These are phyloP conservation scores for Antheraea mylitta DNA, from an alignment of 1,140 invertebrate species.

Conservation along the genomic window DNA sequence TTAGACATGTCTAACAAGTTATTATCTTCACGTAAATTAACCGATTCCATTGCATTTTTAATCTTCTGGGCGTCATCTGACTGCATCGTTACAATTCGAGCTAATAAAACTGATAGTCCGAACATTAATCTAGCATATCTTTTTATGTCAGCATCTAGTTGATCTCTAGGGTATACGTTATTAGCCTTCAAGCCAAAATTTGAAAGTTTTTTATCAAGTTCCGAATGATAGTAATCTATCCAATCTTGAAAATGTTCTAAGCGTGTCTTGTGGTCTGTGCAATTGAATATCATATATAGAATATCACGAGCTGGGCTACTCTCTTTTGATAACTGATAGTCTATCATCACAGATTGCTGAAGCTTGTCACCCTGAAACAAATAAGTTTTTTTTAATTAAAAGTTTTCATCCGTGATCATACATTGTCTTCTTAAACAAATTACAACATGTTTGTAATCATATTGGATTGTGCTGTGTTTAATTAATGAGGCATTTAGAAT, in stretches of 20 bases:
- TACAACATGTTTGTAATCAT: too few species aligned
- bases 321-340: constrained; percentile 10
- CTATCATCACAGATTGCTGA: too few species aligned
- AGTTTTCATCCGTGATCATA: too few species aligned
- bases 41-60: constrained; percentile 9
- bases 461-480: too few species aligned
- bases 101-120: constrained; percentile 6
- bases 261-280: constrained; percentile 26
- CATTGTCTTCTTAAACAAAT: too few species aligned
- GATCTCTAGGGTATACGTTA: constrained; percentile 29
- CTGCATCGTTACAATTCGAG: background rate
- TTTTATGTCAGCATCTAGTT: constrained; percentile 34
- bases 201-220: constrained; percentile 27
- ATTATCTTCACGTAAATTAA: background rate
- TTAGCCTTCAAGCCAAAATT: constrained; percentile 25
- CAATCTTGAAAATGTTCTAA: constrained; percentile 24
- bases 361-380: constrained; percentile 26
- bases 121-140: constrained; percentile 25
- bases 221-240: constrained; percentile 34
- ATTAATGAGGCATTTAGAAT: too few species aligned
- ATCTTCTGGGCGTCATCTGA: constrained; percentile 9
- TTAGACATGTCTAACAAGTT: background rate
- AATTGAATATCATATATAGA: constrained; percentile 31
- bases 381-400: too few species aligned
- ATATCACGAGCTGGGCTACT: constrained; percentile 26